A percentile compares a stretch with the other conserved stretches of the same genome.
Conservation (phyloP, 2,888 invertebrate genomes). For the Troides helena region DNA sequence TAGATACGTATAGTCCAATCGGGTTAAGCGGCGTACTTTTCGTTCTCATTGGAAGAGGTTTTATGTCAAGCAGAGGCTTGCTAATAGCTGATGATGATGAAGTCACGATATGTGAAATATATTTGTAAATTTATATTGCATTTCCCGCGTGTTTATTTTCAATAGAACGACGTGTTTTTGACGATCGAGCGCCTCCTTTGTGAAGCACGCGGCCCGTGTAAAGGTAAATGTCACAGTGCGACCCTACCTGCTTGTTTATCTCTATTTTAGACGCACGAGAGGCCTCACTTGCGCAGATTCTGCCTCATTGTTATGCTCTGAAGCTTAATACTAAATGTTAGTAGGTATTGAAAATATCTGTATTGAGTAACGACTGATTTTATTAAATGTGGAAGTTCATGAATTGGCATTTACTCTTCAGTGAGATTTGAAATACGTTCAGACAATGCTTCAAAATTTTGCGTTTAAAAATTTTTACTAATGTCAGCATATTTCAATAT, state of each 20-base stretch:
- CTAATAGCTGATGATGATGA: background rate
- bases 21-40: no score
- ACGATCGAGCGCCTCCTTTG: conserved; percentile 52
- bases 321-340: conserved; percentile 22
- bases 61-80: no score
- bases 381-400: background rate
- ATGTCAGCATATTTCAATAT: no score
- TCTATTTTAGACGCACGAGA: conserved; percentile 38
- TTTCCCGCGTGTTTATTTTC: conserved; percentile 54
- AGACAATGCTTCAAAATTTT: background rate
- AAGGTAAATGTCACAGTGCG: conserved; percentile 57
- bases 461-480: background rate
- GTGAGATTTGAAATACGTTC: background rate
- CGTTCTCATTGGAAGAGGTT: no score
- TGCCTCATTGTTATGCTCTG: conserved; percentile 23
- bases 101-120: background rate
- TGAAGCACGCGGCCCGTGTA: conserved; percentile 50
- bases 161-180: conserved; percentile 58
- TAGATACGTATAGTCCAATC: no score
- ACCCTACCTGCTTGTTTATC: conserved; percentile 42
- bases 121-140: conserved; percentile 33
- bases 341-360: conserved; percentile 20
- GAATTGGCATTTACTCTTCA: background rate
- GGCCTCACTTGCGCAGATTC: conserved; percentile 24
- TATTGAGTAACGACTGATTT: conserved; percentile 3